Evolutionary conservation across 2,113 vertebrate genomes (phyloP).

Genomic region (Siphamia tubifer): DNA sequence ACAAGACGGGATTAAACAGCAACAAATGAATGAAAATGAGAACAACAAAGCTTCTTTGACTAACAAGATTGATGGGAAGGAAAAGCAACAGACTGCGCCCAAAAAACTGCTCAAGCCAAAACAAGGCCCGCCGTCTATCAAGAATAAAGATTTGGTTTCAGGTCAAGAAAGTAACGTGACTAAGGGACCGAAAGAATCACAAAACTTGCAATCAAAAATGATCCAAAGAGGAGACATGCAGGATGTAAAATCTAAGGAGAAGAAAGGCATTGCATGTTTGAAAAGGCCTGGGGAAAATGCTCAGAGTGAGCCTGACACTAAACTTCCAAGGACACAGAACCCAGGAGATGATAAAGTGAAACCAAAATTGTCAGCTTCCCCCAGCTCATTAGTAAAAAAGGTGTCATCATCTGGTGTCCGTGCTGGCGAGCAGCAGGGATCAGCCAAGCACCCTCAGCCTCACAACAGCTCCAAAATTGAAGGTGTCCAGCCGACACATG

Average conservation of each 20-base stretch:
- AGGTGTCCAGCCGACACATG: not conserved
- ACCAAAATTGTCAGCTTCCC: conserved; percentile 44
- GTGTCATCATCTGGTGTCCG: conserved; percentile 37
- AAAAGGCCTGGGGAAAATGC: conserved; percentile 80
- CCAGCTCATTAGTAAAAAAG: conserved; percentile 43
- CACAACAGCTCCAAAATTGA: conserved; percentile 41
- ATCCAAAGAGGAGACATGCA: conserved; percentile 63
- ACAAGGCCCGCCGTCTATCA: conserved; percentile 35
- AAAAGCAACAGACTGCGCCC: conserved; percentile 31
- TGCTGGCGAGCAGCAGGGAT: conserved; percentile 42
- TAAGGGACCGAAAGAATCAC: conserved; percentile 69
- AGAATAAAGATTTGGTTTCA: conserved; percentile 61
- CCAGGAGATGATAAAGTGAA: conserved; percentile 56
- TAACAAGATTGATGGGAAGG: conserved; percentile 44
- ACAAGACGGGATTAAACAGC: conserved; percentile 15
- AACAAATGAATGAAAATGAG: conserved; percentile 40
- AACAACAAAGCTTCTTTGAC: conserved; percentile 16
- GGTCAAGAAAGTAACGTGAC: conserved; percentile 44
- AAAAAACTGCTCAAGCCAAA: conserved; percentile 67
- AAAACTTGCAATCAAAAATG: conserved; percentile 46
- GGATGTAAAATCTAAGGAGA: conserved; percentile 70
- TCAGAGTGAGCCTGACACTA: conserved; percentile 78
- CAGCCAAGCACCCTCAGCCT: conserved; percentile 30
- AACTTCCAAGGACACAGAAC: conserved; percentile 84
- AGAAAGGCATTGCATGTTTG: conserved; percentile 60